Evolutionary conservation across 1,140 invertebrate species (phyloP).

Genomic region (Hetaerina americana): DNA sequence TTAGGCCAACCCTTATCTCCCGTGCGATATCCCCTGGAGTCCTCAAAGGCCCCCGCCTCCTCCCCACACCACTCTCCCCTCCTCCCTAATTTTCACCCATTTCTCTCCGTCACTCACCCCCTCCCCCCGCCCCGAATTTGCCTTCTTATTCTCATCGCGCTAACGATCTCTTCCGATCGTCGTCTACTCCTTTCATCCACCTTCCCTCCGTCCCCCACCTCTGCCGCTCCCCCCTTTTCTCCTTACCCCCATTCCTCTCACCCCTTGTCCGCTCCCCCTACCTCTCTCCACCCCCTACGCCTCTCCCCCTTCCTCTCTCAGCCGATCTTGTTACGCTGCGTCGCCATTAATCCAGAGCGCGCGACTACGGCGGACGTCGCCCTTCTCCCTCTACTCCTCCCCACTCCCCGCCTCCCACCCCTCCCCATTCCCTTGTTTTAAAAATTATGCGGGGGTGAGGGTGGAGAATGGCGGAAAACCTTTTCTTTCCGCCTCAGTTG

Average conservation of each 20-base stretch:
- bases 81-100: too few relatives aligned
- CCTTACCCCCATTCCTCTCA: too few relatives aligned
- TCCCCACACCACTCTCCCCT: too few relatives aligned
- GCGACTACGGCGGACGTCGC: not conserved
- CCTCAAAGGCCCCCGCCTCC: too few relatives aligned
- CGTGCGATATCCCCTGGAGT: too few relatives aligned
- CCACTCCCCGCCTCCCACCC: not conserved
- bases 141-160: not conserved
- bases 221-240: too few relatives aligned
- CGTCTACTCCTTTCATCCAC: not conserved
- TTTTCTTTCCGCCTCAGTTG: not conserved
- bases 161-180: not conserved
- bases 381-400: not conserved
- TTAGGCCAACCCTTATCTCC: too few relatives aligned
- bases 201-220: too few relatives aligned
- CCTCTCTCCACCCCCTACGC: not conserved
- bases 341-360: not conserved
- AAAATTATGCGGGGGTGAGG: too few relatives aligned
- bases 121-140: not conserved
- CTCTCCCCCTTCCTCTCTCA: not conserved
- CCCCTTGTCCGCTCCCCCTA: too few relatives aligned
- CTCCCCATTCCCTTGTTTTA: not conserved
- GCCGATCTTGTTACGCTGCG: not conserved
- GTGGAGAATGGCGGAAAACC: not conserved
- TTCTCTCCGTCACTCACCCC: too few relatives aligned